phyloP scores from a whole-genome alignment of 2,113 vertebrate genomes.

The Dascyllus trimaculatus region DNA sequence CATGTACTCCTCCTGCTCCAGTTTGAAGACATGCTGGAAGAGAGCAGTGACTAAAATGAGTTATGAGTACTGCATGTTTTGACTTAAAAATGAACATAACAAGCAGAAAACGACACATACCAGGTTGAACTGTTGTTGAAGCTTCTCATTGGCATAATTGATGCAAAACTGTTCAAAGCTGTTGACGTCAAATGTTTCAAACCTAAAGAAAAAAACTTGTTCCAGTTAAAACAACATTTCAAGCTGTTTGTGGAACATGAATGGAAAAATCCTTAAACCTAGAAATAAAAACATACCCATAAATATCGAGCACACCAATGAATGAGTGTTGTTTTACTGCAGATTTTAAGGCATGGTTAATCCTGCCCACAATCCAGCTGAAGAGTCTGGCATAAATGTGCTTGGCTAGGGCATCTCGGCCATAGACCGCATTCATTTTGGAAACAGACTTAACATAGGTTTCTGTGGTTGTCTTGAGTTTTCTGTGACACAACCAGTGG shows the following conservation, averaged over 20 bases:
- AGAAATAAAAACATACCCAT: conserved; percentile 87
- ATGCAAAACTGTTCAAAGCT: conserved; percentile 99
- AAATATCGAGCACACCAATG: conserved; percentile 97
- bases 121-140: conserved; percentile 99
- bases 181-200: conserved; percentile 98
- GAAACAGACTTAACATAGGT: conserved; percentile 93
- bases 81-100: not conserved
- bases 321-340: conserved; percentile 91
- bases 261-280: not conserved
- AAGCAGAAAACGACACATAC: conserved; percentile 78
- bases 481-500: conserved; percentile 96
- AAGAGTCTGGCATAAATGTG: conserved; percentile 96
- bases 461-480: conserved; percentile 92
- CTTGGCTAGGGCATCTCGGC: conserved; percentile 94
- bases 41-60: not conserved
- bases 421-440: conserved; percentile 89
- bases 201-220: conserved; percentile 82
- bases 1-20: conserved; percentile 98
- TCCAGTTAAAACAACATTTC: conserved; percentile 1
- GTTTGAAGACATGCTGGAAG: conserved; percentile 95
- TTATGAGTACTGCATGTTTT: not conserved
- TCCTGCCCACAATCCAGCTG: conserved; percentile 91
- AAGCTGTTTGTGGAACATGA: not conserved
- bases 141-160: conserved; percentile 99
- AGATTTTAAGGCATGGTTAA: conserved; percentile 92